Evolutionary conservation across 2,888 invertebrate species (phyloP).

Genomic region (Sclerodermus sp.): DNA sequence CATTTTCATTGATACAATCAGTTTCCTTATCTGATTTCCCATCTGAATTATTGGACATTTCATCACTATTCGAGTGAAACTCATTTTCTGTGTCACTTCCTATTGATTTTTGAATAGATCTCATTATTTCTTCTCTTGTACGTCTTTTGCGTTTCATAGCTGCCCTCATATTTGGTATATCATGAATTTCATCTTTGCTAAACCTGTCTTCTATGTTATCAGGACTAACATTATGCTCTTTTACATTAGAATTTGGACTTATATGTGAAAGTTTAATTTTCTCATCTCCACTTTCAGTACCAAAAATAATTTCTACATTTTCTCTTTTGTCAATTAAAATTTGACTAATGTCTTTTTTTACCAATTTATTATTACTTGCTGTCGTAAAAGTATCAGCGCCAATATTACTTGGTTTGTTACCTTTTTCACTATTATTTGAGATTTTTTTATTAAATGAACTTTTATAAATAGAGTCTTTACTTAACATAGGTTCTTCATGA

Average conservation of each 20-base stretch:
- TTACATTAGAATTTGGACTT: conserved; percentile 1
- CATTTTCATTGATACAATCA: conserved; percentile 1
- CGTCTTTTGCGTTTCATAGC: conserved; percentile 25
- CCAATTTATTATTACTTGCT: conserved; percentile 5
- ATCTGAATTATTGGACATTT: conserved; percentile 14
- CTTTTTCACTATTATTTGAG: conserved; percentile 1
- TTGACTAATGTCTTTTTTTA: conserved; percentile 19
- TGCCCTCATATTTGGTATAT: conserved; percentile 22
- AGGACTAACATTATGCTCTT: conserved; percentile 22
- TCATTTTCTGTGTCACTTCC: conserved; percentile 20
- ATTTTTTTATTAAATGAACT: not conserved
- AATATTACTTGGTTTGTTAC: conserved; percentile 12
- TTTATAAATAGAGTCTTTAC: conserved; percentile 11
- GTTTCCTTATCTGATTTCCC: conserved; percentile 7
- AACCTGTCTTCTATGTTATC: conserved; percentile 28
- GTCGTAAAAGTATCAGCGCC: conserved; percentile 8
- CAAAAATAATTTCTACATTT: conserved; percentile 33
- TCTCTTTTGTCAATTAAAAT: conserved; percentile 15
- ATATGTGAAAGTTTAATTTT: conserved; percentile 2
- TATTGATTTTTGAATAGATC: conserved; percentile 29
- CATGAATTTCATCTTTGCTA: conserved; percentile 23
- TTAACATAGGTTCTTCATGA: conserved; percentile 20
- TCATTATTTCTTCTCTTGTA: conserved; percentile 31
- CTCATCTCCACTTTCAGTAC: conserved; percentile 31
- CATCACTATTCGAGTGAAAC: conserved; percentile 16